A percentile compares a stretch with the other conserved stretches of the same genome.
These are phyloP conservation scores for Mythimna lalbum DNA, from an alignment of 2,888 invertebrate species.

Conservation along the genomic window DNA sequence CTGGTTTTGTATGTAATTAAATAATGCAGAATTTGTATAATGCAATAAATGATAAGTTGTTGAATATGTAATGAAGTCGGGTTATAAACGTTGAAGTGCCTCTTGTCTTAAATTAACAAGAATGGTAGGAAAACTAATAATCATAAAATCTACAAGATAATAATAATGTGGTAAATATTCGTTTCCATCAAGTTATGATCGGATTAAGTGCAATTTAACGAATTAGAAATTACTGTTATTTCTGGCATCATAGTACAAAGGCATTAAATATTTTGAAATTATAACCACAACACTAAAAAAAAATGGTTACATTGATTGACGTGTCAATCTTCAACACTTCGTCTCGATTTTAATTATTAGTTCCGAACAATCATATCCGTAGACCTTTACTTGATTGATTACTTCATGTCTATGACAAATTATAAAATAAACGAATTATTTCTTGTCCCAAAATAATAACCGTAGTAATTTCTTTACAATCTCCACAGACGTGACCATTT, in stretches of 20 bases:
- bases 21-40: conserved; percentile 28
- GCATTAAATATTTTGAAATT: not conserved
- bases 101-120: not conserved
- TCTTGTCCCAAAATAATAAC: conserved; percentile 1
- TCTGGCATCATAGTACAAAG: not conserved
- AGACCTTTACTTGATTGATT: conserved; percentile 29
- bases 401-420: conserved; percentile 23
- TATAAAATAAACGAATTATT: not conserved
- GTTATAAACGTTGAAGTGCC: conserved; percentile 5
- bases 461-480: not conserved
- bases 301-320: conserved; percentile 20
- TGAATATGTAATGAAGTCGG: conserved; percentile 4
- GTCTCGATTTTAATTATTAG: conserved; percentile 30
- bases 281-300: not conserved
- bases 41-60: conserved; percentile 8
- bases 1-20: conserved; percentile 51
- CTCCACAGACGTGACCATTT: not conserved
- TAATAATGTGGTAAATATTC: not conserved
- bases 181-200: conserved; percentile 1
- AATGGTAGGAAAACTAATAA: not conserved
- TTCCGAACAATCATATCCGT: conserved; percentile 32
- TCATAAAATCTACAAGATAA: not conserved
- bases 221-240: not conserved
- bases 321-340: conserved; percentile 29
- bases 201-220: not conserved